Evolutionary conservation across 1,140 invertebrate species (phyloP), one percentile per base, ranked within the genome.

Genomic region (Trichonephila clavata): DNA sequence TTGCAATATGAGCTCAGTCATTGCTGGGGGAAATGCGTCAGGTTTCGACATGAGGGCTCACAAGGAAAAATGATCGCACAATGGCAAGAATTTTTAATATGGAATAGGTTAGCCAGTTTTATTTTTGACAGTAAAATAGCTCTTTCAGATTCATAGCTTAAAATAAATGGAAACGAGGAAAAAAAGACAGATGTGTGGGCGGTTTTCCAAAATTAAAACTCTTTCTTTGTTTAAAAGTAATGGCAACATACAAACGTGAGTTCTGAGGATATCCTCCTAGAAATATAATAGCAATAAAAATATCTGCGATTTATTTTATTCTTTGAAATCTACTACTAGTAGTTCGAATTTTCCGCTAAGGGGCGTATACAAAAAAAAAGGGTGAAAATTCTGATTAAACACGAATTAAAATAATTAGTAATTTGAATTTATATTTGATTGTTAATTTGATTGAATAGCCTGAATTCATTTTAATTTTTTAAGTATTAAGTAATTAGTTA

Each of bases 31-130:
- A 77, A 77, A 18, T 77, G 71, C 71, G 71, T 77, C 71, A 77
- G 71, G 71, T 77, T 77, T 77, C 71, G 71, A 77, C 24, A 77
- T 77, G 71, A 16, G 71, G 27, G 32, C 14, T 77, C 71, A 77
- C 27, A 77, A 77, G 71, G 71, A 77, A 77, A 77, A 77, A 77
- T 32, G 32, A 20, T 32, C 16, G 18, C 16, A 77, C 71, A 77
- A 77, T 77, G 71, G 65, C 24, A 77, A 27, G 27, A 27, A 18
- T 1, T 32, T 77, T 39, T 77, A 39, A 77, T 77, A 32, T 20
- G 71, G 71, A 77, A 77, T 77, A 77, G 71, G 71, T 77, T 77
- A 77, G 39, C 27, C 27, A 77, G 18, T 32, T 39, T 68, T 39
- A 39, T 77, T 77, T 77, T 77, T 32, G 24, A 77, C 71, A 77